phyloP scores from a whole-genome alignment of 2,797 vertebrate species.

The Anisognathus igniventris region DNA sequence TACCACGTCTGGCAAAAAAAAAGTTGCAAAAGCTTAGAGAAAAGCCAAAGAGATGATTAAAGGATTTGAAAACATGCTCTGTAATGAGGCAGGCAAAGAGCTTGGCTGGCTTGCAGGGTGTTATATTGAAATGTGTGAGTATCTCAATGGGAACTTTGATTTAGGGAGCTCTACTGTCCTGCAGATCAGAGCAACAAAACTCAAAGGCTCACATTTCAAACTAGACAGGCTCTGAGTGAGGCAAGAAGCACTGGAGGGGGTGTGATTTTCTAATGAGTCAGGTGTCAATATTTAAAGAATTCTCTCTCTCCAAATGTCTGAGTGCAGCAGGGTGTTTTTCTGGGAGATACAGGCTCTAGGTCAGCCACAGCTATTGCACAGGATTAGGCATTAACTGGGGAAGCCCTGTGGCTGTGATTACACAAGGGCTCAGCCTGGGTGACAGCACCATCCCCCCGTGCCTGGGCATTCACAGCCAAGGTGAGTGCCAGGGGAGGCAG shows the following conservation, averaged over 20 bases:
- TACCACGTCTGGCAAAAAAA: not conserved
- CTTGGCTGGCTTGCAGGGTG: not conserved
- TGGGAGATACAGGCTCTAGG: not conserved
- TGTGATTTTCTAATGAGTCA: not conserved
- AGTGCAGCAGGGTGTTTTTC: not conserved
- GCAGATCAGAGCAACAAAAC: not conserved
- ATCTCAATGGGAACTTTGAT: not conserved
- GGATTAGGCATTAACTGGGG: conserved; percentile 58
- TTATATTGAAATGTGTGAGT: not conserved
- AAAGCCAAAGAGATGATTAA: conserved; percentile 19
- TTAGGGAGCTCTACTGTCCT: not conserved
- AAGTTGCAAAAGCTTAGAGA: conserved; percentile 26
- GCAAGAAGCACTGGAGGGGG: not conserved
- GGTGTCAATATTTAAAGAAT: not conserved
- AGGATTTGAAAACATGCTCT: not conserved
- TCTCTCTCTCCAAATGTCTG: not conserved
- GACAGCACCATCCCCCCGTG: not conserved
- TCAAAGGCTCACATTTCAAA: not conserved
- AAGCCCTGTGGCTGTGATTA: conserved; percentile 23
- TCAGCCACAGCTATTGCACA: not conserved
- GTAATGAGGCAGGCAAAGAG: not conserved
- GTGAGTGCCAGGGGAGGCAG: not conserved
- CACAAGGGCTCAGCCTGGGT: not conserved
- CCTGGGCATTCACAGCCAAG: not conserved
- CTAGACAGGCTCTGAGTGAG: not conserved